Evolutionary conservation across 2,797 vertebrate genomes (phyloP).

Genomic region (Gallinago nigripennis): DNA sequence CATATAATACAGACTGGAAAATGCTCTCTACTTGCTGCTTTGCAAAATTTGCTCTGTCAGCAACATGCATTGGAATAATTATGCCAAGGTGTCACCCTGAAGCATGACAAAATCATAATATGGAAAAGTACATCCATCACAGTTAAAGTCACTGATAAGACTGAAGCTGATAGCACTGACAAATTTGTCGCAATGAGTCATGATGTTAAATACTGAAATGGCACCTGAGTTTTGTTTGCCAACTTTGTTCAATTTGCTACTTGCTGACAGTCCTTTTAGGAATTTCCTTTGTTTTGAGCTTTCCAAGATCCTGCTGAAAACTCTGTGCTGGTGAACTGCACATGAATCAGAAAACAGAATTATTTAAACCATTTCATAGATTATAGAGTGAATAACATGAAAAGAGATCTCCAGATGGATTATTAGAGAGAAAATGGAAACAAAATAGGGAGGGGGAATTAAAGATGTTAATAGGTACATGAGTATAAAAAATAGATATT

Average conservation of each 20-base stretch:
- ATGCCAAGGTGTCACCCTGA: constrained; percentile 29
- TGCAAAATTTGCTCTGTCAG: constrained; percentile 35
- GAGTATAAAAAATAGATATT: background rate
- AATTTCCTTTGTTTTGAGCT: background rate
- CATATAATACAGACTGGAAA: background rate
- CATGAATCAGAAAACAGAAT: background rate
- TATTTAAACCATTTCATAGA: background rate
- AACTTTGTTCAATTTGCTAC: background rate
- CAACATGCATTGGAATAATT: constrained; percentile 34
- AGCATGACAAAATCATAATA: constrained; percentile 34
- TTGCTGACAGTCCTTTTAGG: background rate
- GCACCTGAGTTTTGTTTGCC: background rate
- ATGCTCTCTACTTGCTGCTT: background rate
- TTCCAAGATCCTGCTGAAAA: background rate
- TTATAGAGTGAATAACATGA: background rate
- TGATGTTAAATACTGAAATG: background rate
- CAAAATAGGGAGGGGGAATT: background rate
- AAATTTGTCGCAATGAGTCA: background rate
- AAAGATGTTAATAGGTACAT: background rate
- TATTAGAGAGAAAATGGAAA: background rate
- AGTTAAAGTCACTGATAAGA: constrained; percentile 48
- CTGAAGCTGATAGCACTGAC: constrained; percentile 37
- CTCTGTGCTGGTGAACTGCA: background rate
- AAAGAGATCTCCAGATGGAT: background rate
- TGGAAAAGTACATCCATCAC: constrained; percentile 51